Percentiles rank a stretch among this genome's conserved stretches.
Evolutionary conservation across 2,797 vertebrate species (phyloP).

Genomic region (Muraenolepis orangiensis): DNA sequence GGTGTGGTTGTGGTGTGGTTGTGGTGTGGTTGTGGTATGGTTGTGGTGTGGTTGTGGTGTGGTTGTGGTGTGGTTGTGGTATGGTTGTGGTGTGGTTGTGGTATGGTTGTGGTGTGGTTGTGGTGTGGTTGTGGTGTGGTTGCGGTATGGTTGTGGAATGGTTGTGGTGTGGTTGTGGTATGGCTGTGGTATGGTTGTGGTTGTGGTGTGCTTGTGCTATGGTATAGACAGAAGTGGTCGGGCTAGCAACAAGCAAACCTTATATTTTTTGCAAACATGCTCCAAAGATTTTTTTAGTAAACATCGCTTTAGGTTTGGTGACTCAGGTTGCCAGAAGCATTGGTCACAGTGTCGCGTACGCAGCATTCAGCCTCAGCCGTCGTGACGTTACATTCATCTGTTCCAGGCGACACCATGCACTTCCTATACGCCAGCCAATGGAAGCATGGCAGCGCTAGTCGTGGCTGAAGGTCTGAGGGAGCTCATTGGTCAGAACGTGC

Average conservation of each 20-base stretch:
- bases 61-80: neutral
- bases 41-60: too few relatives aligned
- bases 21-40: too few relatives aligned
- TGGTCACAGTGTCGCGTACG: neutral
- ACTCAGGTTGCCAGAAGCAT: neutral
- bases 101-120: neutral
- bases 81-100: neutral
- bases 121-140: neutral
- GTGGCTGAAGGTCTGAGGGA: conserved; percentile 71
- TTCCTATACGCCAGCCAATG: neutral
- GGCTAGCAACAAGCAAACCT: conserved; percentile 2
- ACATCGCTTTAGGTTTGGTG: neutral
- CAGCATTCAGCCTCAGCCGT: neutral
- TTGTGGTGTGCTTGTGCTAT: too few relatives aligned
- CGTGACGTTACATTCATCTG: neutral
- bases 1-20: too few relatives aligned
- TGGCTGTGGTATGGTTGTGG: neutral
- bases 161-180: conserved; percentile 11
- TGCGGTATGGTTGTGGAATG: too few relatives aligned
- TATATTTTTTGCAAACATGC: neutral
- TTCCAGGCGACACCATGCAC: neutral
- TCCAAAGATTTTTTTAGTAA: conserved; percentile 1
- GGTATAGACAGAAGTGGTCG: neutral
- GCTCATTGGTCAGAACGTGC: conserved; percentile 86
- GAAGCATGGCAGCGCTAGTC: conserved; percentile 45